Base-by-base conservation (phyloP, 1,140 invertebrate species). In the Teleopsis dalmanni region DNA sequence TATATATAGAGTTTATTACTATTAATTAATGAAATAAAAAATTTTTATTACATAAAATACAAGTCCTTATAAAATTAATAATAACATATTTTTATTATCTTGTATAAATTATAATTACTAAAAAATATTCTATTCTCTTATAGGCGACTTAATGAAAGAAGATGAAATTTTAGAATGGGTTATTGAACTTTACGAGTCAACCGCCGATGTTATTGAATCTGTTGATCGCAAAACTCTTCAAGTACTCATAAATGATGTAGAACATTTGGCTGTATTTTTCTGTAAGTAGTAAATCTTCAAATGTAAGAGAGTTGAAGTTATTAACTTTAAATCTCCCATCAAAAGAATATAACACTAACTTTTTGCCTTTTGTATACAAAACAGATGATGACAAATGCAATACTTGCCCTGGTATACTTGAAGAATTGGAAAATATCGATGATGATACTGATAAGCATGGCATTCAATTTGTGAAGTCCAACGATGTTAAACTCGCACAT, bases 381-480 rank as follows among this genome's bases (percentile, higher is more conserved):
- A 49, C 58, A 89, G 87, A 91, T 72, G 87, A 88, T 62, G 86
- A 92, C 58, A 83, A 87, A 57, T 89, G 86, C 62, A 80, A 86
- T 49, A 80, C 83, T 9, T 95, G 91, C 65, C 78, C 82, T 41
- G 82, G 84, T 54, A 85, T 95, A 52, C 72, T 95, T 16, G 83
- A 91, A 57, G 89, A 94, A 59, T 72, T 95, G 50, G 92, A 95
- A 74, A 93, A 88, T 29, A 95, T 95, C 60, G 91, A 95, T 61
- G 91, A 95, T 71, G 90, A 94, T 56, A 90, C 90, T 8, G 90
- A 95, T 63, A 84, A 91, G 59, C 84, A 91, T 58, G 89, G 89
- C 49, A 91, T 93, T 58, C 88, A 95, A 71, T 93, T 96, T 72
- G 91, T 95, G 7, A 95, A 95, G 66, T 91, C 89, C 1, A 91